These are phyloP conservation scores for Pipra filicauda DNA, from an alignment of 2,113 vertebrate genomes.

Conservation along the genomic window DNA sequence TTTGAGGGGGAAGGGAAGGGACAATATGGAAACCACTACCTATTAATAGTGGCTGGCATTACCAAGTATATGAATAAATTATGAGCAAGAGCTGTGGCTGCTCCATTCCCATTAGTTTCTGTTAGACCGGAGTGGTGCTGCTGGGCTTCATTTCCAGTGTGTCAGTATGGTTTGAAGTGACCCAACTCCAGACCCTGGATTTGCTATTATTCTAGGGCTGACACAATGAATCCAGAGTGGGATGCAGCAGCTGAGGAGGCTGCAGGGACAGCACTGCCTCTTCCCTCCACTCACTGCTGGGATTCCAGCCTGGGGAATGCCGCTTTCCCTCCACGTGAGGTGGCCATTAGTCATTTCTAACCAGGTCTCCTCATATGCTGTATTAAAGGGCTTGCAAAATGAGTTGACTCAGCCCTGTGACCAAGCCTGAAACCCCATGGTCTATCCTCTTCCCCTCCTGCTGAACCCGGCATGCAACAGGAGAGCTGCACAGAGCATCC, in stretches of 20 bases:
- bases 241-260: neutral
- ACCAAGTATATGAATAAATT: conserved; percentile 35
- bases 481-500: neutral
- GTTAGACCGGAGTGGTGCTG: neutral
- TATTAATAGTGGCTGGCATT: conserved; percentile 32
- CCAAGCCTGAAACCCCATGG: neutral
- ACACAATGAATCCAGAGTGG: accelerated
- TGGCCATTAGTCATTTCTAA: neutral
- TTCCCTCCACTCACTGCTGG: neutral
- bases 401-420: neutral
- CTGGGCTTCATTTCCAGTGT: neutral
- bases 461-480: accelerated
- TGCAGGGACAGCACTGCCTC: neutral
- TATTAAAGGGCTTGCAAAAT: neutral
- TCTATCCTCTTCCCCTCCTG: neutral
- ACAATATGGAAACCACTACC: neutral
- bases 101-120: conserved; percentile 20
- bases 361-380: neutral
- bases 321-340: neutral
- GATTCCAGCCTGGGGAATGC: neutral
- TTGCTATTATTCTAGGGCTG: neutral
- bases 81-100: conserved; percentile 4
- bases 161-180: accelerated
- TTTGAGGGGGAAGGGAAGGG: neutral
- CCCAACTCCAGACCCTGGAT: neutral